Evolutionary conservation across 2,888 invertebrate genomes (phyloP).

Genomic region (Agonopterix heracliana): DNA sequence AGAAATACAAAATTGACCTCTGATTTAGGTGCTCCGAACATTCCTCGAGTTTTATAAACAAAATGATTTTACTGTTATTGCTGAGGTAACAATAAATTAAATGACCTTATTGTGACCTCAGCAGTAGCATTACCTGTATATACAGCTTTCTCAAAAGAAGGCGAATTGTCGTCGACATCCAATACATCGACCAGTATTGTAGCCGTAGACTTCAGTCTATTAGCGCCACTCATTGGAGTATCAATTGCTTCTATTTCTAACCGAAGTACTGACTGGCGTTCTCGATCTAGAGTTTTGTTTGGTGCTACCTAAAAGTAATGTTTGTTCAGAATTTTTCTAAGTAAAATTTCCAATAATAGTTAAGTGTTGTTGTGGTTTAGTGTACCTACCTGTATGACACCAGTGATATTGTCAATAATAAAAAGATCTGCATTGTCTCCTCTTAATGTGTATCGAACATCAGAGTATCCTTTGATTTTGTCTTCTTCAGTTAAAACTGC

Average conservation of each 20-base stretch:
- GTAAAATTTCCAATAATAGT: not conserved
- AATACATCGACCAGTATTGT: constrained; percentile 81
- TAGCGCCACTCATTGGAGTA: constrained; percentile 81
- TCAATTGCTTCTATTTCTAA: constrained; percentile 85
- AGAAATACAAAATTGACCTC: not conserved
- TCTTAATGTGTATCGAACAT: constrained; percentile 81
- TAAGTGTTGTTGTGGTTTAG: not conserved
- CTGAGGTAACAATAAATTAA: not conserved
- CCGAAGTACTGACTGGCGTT: constrained; percentile 80
- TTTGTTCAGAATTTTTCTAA: not conserved
- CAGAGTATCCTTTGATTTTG: constrained; percentile 78
- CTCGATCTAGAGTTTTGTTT: constrained; percentile 83
- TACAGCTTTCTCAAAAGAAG: constrained; percentile 77
- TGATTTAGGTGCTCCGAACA: not conserved
- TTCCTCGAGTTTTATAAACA: not conserved
- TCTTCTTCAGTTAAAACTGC: constrained; percentile 76
- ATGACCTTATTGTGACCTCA: too few species aligned
- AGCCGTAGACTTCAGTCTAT: constrained; percentile 79
- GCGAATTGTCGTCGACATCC: constrained; percentile 88
- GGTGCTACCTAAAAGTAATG: constrained; percentile 65
- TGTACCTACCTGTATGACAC: constrained; percentile 76
- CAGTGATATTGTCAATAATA: constrained; percentile 81
- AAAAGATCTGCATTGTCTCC: constrained; percentile 86
- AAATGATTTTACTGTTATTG: too few species aligned
- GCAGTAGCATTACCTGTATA: too few species aligned